Evolutionary conservation across 2,113 vertebrate species (phyloP).

Genomic region (Microtus oregoni): DNA sequence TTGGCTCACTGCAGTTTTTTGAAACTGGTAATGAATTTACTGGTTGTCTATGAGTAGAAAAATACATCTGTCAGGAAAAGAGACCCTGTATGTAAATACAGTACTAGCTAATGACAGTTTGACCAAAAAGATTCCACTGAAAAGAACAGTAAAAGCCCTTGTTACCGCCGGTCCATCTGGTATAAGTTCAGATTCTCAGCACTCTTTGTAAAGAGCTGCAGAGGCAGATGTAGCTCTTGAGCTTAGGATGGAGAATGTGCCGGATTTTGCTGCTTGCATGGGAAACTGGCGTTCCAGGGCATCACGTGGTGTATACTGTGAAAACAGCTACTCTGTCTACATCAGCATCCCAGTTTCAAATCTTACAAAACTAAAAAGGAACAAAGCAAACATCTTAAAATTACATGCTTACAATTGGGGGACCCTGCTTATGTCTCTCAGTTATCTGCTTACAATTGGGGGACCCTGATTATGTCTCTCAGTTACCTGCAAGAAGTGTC

Average conservation of each 20-base stretch:
- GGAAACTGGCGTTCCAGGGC: conserved; percentile 99
- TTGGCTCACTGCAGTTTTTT: conserved; percentile 71
- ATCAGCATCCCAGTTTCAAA: conserved; percentile 86
- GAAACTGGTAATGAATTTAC: conserved; percentile 98
- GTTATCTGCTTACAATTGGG: conserved; percentile 59
- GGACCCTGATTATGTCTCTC: conserved; percentile 81
- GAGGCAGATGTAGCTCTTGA: conserved; percentile 93
- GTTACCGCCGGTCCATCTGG: conserved; percentile 95
- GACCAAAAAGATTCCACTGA: conserved; percentile 94
- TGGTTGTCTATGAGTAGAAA: conserved; percentile 99
- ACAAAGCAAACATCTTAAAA: conserved; percentile 87
- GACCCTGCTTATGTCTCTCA: conserved; percentile 81
- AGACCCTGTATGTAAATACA: conserved; percentile 97
- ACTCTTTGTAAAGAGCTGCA: conserved; percentile 97
- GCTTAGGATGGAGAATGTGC: conserved; percentile 97
- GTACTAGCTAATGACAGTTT: conserved; percentile 94
- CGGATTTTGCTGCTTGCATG: conserved; percentile 95
- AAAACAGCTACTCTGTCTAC: conserved; percentile 87
- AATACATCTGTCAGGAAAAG: conserved; percentile 98
- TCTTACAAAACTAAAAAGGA: conserved; percentile 85
- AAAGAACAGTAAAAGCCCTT: conserved; percentile 95
- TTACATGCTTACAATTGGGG: conserved; percentile 80
- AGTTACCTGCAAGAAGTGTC: conserved; percentile 71
- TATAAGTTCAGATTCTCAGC: conserved; percentile 92
- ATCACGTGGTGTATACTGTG: conserved; percentile 92